phyloP scores from a whole-genome alignment of 2,797 vertebrate genomes.

The Tokudaia tokunoshimensis region DNA sequence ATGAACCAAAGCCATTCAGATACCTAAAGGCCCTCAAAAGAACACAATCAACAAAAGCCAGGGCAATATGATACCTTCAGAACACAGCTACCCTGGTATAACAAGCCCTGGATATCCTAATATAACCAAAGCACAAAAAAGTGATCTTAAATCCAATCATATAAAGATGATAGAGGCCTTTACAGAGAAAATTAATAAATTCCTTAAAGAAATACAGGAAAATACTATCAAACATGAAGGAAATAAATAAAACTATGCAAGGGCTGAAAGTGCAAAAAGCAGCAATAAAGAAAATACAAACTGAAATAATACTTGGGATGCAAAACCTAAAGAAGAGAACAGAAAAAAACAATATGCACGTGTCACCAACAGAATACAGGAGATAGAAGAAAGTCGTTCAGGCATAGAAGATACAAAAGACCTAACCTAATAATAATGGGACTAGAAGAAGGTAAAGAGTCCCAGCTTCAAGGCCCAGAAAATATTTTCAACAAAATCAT shows the following conservation, averaged over 20 bases:
- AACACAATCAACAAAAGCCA: not conserved
- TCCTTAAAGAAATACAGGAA: not conserved
- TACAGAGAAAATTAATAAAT: not conserved
- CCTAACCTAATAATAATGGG: no score
- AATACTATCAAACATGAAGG: not conserved
- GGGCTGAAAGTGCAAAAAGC: not conserved
- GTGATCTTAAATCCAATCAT: not conserved
- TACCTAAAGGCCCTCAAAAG: not conserved
- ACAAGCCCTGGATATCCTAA: not conserved
- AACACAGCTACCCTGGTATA: not conserved
- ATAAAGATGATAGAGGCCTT: not conserved
- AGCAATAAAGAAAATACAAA: not conserved
- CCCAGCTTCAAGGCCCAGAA: no score
- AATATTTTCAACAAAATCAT: no score
- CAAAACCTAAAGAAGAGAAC: no score
- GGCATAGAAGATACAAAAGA: no score
- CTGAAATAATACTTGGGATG: not conserved
- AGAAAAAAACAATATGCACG: no score
- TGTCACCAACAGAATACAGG: no score
- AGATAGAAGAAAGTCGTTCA: no score
- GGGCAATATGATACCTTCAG: not conserved
- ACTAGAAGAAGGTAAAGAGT: no score
- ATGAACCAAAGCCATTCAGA: not conserved
- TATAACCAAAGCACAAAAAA: not conserved
- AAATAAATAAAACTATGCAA: not conserved